These are phyloP conservation scores for Rousettus leschenaultii DNA, from an alignment of 2,113 vertebrate genomes.

Conservation along the genomic window DNA sequence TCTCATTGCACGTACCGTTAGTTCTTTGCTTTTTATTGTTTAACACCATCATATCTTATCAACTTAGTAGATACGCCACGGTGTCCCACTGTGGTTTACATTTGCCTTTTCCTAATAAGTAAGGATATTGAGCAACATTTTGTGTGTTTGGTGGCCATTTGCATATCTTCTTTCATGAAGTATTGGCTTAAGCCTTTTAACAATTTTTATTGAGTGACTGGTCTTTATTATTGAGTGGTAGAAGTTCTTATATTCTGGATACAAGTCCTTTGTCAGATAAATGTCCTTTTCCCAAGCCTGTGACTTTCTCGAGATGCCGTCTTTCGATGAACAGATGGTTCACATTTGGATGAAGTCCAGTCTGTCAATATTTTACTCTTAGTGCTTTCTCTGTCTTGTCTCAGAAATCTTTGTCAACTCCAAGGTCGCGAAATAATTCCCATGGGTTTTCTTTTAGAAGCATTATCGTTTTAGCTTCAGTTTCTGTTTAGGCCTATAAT, in stretches of 20 bases:
- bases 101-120: neutral
- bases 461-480: neutral
- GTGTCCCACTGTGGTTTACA: neutral
- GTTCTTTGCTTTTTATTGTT: neutral
- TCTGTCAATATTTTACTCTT: neutral
- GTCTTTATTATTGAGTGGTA: neutral
- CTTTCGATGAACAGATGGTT: neutral
- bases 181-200: neutral
- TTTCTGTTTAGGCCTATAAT: neutral
- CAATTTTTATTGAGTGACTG: neutral
- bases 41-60: neutral
- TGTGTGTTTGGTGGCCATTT: neutral
- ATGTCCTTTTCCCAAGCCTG: neutral
- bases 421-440: slow-evolving; percentile 12
- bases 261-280: neutral
- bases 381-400: neutral
- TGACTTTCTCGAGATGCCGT: neutral
- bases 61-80: neutral
- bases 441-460: neutral
- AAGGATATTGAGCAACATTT: neutral
- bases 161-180: neutral
- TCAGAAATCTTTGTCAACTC: neutral
- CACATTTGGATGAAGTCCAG: neutral
- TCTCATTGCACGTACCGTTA: neutral
- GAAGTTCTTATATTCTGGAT: neutral